Percentiles rank a stretch among this genome's conserved stretches.
Conservation (phyloP, 2,113 vertebrate genomes). For the Tychaedon coryphoeus region DNA sequence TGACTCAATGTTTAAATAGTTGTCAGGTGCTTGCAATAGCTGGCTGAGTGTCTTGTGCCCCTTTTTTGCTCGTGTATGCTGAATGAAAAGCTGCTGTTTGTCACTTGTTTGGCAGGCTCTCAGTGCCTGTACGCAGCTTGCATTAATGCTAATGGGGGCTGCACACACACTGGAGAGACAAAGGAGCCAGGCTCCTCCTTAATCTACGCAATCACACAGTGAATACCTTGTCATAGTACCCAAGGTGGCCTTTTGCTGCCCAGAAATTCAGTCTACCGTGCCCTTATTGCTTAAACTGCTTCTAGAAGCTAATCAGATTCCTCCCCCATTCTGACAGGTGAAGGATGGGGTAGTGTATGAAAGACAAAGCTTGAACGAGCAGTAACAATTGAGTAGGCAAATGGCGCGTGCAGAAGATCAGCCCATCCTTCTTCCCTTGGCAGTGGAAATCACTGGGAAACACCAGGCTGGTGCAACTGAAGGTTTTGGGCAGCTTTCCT, state of each 20-base stretch:
- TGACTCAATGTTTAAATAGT: slow-evolving; percentile 20
- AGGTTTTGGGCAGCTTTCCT: neutral
- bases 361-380: neutral
- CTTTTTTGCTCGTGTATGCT: neutral
- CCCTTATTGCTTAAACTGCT: neutral
- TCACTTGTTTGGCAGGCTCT: slow-evolving; percentile 28
- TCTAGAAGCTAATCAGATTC: slow-evolving; percentile 20
- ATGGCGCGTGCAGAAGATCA: neutral
- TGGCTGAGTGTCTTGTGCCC: neutral
- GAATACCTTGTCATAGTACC: neutral
- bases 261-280: slow-evolving; percentile 19
- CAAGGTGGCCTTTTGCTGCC: slow-evolving; percentile 5
- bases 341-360: neutral
- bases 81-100: slow-evolving; percentile 43
- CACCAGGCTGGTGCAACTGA: neutral
- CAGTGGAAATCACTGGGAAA: neutral
- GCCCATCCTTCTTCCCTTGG: neutral
- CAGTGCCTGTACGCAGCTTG: neutral
- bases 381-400: neutral
- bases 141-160: slow-evolving; percentile 17
- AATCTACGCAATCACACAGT: neutral
- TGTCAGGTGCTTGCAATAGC: slow-evolving; percentile 38
- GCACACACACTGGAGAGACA: neutral
- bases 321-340: neutral
- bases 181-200: slow-evolving; percentile 18